phyloP scores from a whole-genome alignment of 2,113 vertebrate genomes.

The Galbula dea region DNA sequence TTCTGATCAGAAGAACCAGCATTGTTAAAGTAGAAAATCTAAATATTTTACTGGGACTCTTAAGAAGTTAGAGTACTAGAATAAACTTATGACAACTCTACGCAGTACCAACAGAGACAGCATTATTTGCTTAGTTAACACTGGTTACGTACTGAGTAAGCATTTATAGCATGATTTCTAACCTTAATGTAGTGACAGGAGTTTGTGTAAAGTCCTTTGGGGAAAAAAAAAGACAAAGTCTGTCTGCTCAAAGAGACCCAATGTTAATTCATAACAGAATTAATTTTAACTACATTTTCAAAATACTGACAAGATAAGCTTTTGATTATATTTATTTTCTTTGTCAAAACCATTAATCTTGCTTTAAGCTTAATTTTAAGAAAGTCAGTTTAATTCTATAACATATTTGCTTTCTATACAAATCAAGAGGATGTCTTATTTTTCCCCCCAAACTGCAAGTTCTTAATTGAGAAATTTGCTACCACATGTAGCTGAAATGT shows the following conservation, averaged over 20 bases:
- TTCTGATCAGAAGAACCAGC: background rate
- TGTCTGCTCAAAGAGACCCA: background rate
- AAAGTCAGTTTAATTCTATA: background rate
- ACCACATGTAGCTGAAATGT: background rate
- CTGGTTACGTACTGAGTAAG: background rate
- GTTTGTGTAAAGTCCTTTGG: background rate
- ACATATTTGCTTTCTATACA: background rate
- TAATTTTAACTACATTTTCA: background rate
- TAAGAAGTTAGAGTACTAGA: background rate
- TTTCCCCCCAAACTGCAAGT: background rate
- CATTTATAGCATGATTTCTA: background rate
- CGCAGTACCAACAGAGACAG: background rate
- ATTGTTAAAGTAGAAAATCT: background rate
- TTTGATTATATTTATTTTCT: background rate
- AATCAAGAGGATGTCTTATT: background rate
- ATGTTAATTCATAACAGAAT: background rate
- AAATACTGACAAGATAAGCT: background rate
- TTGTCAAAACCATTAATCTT: background rate
- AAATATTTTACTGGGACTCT: background rate
- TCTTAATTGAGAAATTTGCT: background rate
- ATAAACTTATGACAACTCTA: background rate
- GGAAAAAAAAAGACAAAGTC: background rate
- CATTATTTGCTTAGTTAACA: background rate
- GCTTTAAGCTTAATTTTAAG: background rate
- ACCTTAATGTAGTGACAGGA: background rate